phyloP scores from a whole-genome alignment of 2,113 vertebrate species.

The Capra hircus region DNA sequence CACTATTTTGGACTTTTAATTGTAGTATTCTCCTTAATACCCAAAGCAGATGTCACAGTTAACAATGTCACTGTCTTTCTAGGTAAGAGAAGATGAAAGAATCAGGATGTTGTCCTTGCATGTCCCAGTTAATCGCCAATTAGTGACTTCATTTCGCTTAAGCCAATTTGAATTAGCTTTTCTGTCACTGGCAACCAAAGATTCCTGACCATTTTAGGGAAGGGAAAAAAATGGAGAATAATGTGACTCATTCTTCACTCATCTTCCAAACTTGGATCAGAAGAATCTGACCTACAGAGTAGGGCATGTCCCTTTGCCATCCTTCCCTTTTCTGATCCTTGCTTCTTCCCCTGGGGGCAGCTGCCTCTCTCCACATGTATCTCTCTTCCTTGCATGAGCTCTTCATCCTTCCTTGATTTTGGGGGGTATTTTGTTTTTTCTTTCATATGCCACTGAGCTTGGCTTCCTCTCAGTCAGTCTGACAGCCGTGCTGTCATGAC shows the following conservation, averaged over 20 bases:
- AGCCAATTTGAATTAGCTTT: neutral
- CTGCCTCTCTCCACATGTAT: neutral
- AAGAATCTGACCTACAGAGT: neutral
- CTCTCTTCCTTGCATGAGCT: neutral
- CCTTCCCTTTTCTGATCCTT: neutral
- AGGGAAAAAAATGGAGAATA: neutral
- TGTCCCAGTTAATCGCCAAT: neutral
- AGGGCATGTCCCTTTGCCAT: fast-evolving
- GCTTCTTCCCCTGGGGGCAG: fast-evolving
- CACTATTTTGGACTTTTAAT: neutral
- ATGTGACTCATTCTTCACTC: neutral
- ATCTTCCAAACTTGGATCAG: neutral
- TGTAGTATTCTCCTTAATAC: neutral
- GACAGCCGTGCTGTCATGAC: neutral
- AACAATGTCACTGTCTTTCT: neutral
- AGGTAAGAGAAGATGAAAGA: neutral
- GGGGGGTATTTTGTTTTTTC: neutral
- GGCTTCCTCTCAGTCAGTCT: neutral
- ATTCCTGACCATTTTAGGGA: neutral
- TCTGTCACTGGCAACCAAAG: neutral
- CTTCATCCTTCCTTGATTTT: neutral
- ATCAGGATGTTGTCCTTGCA: neutral
- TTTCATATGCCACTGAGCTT: neutral
- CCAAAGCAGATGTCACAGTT: neutral
- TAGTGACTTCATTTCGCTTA: neutral